Evolutionary conservation across 2,888 invertebrate genomes (phyloP).

Genomic region (Pheosia gnoma): DNA sequence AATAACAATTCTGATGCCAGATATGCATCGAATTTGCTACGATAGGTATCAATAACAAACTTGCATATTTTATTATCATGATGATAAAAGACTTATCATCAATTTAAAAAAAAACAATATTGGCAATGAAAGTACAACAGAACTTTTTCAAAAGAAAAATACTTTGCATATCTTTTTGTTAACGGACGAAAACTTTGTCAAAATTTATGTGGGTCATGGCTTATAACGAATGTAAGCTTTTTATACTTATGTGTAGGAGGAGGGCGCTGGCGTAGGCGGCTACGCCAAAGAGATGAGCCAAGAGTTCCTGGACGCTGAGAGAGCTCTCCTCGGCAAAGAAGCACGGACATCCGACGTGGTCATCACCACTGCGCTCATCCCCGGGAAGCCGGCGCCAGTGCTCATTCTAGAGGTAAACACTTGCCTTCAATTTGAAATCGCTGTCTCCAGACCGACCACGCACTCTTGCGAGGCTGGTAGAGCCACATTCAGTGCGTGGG

Average conservation of each 20-base stretch:
- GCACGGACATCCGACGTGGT: constrained; percentile 93
- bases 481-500: too few species aligned
- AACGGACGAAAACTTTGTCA: too few species aligned
- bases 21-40: not conserved
- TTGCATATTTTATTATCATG: too few species aligned
- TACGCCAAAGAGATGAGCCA: constrained; percentile 93
- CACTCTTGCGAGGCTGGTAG: too few species aligned
- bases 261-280: constrained; percentile 87
- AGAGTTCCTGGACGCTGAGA: constrained; percentile 93
- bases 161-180: too few species aligned
- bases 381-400: constrained; percentile 92
- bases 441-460: too few species aligned
- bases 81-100: too few species aligned
- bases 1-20: not conserved
- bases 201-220: too few species aligned
- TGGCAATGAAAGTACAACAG: too few species aligned
- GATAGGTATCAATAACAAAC: not conserved
- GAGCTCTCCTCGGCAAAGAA: constrained; percentile 93
- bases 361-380: constrained; percentile 95
- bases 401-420: constrained; percentile 89
- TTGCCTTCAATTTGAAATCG: not conserved
- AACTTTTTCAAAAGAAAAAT: too few species aligned
- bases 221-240: too few species aligned
- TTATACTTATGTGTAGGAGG: constrained; percentile 77
- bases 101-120: too few species aligned